phyloP scores from a whole-genome alignment of 2,888 invertebrate species.

The Leptinotarsa juncta region DNA sequence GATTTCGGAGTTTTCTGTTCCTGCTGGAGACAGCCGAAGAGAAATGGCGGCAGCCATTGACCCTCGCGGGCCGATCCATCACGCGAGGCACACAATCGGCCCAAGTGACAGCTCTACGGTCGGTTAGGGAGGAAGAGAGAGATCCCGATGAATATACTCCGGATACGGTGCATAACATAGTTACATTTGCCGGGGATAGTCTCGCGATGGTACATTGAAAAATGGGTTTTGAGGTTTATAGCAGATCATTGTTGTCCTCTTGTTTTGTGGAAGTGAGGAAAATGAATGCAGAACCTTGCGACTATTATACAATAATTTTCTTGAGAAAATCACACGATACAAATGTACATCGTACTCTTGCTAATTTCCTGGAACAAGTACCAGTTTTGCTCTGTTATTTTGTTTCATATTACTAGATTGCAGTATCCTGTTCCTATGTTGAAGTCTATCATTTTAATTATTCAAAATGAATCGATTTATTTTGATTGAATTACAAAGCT shows the following conservation, averaged over 20 bases:
- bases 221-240: neutral
- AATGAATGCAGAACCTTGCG: too few species aligned
- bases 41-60: constrained; percentile 73
- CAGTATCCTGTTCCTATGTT: too few species aligned
- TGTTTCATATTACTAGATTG: too few species aligned
- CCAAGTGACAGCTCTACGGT: constrained; percentile 47
- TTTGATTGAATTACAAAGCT: too few species aligned
- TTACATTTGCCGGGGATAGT: neutral
- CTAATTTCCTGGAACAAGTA: too few species aligned
- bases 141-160: constrained; percentile 23
- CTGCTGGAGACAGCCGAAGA: constrained; percentile 71
- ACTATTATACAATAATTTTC: too few species aligned
- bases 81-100: constrained; percentile 57
- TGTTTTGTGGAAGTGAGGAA: too few species aligned
- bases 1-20: constrained; percentile 59
- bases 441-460: too few species aligned
- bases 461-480: too few species aligned
- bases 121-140: constrained; percentile 28
- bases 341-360: too few species aligned
- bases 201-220: neutral
- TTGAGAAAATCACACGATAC: too few species aligned
- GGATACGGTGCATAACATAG: constrained; percentile 18
- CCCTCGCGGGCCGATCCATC: constrained; percentile 72
- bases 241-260: neutral
- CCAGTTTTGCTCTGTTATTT: too few species aligned